These are phyloP conservation scores for Rhinichthys klamathensis DNA, from an alignment of 2,113 vertebrate genomes.

Conservation along the genomic window DNA sequence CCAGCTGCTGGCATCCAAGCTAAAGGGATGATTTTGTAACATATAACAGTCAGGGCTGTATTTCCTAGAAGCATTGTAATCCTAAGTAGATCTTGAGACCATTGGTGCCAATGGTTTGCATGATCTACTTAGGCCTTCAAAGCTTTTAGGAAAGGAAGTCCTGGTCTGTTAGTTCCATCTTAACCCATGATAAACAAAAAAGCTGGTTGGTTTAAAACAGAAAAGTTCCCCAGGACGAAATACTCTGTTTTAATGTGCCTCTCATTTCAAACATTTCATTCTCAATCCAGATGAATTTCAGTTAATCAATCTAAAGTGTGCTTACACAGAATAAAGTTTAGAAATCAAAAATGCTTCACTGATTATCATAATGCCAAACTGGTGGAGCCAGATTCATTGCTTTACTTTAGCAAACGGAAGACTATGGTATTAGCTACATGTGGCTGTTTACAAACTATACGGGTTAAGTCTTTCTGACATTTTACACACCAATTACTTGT, in stretches of 20 bases:
- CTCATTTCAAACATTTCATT: background rate
- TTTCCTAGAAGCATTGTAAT: background rate
- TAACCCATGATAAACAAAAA: background rate
- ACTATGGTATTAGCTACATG: constrained; percentile 14
- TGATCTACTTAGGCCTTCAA: background rate
- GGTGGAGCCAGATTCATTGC: background rate
- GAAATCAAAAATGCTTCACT: background rate
- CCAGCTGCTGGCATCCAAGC: background rate
- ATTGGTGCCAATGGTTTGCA: background rate
- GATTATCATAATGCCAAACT: background rate
- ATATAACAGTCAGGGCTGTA: background rate
- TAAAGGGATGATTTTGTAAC: background rate
- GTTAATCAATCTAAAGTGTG: background rate
- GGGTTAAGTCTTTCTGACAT: background rate
- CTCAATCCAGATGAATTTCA: background rate
- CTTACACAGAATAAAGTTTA: constrained; percentile 17
- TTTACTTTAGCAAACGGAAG: background rate
- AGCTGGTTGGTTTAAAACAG: background rate
- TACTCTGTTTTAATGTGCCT: background rate
- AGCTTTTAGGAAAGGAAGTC: background rate
- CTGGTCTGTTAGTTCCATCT: background rate
- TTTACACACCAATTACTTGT: background rate
- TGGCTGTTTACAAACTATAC: background rate
- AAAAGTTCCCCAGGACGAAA: background rate
- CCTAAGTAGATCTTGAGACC: background rate